Conservation (phyloP, 92 coral and sea anemone species). For the Chrysogorgia sp. region DNA sequence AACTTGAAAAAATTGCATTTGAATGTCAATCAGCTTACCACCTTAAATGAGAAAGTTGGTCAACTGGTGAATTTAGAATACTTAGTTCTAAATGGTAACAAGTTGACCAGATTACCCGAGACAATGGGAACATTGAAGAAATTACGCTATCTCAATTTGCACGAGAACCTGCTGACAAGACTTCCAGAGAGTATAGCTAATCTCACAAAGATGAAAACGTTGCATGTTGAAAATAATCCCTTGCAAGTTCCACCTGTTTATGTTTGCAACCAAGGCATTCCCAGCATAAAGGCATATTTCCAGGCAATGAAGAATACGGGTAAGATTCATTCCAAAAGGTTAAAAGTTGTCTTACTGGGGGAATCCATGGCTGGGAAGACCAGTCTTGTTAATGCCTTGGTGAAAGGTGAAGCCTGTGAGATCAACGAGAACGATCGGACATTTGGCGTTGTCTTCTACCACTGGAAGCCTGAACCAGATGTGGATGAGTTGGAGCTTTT, state of each 20-base stretch:
- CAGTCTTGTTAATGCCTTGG: slow-evolving; percentile 75
- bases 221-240: slow-evolving; percentile 69
- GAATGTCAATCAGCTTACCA: slow-evolving; percentile 59
- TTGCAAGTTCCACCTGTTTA: slow-evolving; percentile 82
- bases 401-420: slow-evolving; percentile 54
- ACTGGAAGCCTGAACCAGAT: slow-evolving; percentile 71
- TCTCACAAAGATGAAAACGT: slow-evolving; percentile 52
- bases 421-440: slow-evolving; percentile 70
- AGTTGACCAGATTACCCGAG: slow-evolving; percentile 69
- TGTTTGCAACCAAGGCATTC: slow-evolving; percentile 75
- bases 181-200: slow-evolving; percentile 74
- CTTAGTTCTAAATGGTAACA: slow-evolving; percentile 72
- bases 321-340: slow-evolving; percentile 73
- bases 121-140: slow-evolving; percentile 67
- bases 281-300: slow-evolving; percentile 74
- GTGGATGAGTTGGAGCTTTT: slow-evolving; percentile 75
- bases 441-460: slow-evolving; percentile 79
- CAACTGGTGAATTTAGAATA: slow-evolving; percentile 59
- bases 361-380: slow-evolving; percentile 95
- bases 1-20: slow-evolving; percentile 68
- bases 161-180: slow-evolving; percentile 76
- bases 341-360: slow-evolving; percentile 82
- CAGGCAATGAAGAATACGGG: slow-evolving; percentile 53
- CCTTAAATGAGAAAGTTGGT: slow-evolving; percentile 65
- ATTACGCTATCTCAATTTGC: slow-evolving; percentile 65